These are phyloP conservation scores for Orthonychiurus folsomi DNA, from an alignment of 2,888 invertebrate genomes.

Conservation along the genomic window DNA sequence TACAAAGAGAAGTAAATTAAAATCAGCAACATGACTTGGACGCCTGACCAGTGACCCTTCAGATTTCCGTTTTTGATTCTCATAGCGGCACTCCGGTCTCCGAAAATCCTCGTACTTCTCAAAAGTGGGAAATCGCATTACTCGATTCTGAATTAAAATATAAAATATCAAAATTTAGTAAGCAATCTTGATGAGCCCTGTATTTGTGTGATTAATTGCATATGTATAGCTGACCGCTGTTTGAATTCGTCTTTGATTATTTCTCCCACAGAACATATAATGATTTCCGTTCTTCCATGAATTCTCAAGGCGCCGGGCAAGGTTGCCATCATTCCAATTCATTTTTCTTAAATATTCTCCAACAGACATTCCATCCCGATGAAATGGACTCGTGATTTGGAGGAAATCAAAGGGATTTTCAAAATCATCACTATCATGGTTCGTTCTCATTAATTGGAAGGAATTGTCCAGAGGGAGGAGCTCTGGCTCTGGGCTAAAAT, in stretches of 20 bases:
- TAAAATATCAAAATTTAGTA: not conserved
- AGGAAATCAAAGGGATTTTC: conserved; percentile 30
- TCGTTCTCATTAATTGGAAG: conserved; percentile 12
- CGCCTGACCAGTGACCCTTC: too few relatives aligned
- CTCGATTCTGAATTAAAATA: not conserved
- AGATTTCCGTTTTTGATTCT: too few relatives aligned
- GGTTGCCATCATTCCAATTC: conserved; percentile 24
- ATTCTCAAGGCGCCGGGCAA: conserved; percentile 20
- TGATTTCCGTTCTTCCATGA: conserved; percentile 29
- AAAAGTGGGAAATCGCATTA: not conserved
- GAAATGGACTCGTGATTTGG: conserved; percentile 22
- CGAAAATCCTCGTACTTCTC: not conserved
- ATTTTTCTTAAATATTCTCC: conserved; percentile 26
- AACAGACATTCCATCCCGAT: conserved; percentile 20
- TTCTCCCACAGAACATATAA: conserved; percentile 20
- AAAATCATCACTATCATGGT: not conserved
- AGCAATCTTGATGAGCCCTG: not conserved
- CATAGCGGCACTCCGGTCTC: not conserved
- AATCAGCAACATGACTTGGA: too few relatives aligned
- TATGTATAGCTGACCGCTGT: conserved; percentile 6
- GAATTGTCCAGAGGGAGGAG: conserved; percentile 18
- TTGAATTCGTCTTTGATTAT: conserved; percentile 10
- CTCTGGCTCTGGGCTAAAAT: conserved; percentile 1
- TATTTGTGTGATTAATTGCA: too few relatives aligned
- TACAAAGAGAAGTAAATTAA: too few relatives aligned